Evolutionary conservation across 2,113 vertebrate genomes (phyloP), one percentile per base, ranked within the genome.

Genomic region (Chloroceryle aenea): DNA sequence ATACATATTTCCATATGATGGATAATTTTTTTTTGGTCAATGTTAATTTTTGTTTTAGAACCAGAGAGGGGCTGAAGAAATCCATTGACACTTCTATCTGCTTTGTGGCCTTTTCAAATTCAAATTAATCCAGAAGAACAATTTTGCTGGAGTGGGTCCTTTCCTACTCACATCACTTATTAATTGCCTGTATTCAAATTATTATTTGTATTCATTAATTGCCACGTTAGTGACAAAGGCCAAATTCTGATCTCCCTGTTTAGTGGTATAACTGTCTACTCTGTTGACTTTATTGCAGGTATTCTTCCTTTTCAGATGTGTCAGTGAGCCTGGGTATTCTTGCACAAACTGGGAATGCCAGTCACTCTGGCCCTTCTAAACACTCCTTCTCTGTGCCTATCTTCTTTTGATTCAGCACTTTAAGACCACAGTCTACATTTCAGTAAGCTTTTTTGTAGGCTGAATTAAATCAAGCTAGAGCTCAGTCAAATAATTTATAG

Each of bases 31-130:
- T 50, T 86, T 93, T 90, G 52, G 17, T 45, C 34, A 59, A 84
- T 71, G 34, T 61, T 90, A 71, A 74, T 87, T 89, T 66, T 43
- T 88, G 16, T 4, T 71, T 88, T 32, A 32, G 43, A 91, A 30
- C 10, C 50, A 75, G 43, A 95, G 38, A 66, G 7, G 32, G 29
- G 53, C 25, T 85, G 48, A 76, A 82, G 64, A 36, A 14, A 34
- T 82, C 50, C n/a, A 64, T 0, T 90, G 55, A 17, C 18, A n/a
- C 26, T 81, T 81, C 38, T 55, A n/a, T 67, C 64, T 74, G n/a
- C n/a, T 78, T 55, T 71, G 55, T 40, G 15, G 34, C 81, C 73
- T 96, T 94, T 77, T 71, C 50, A 92, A 90, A 88, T 80, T 80
- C 72, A 90, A 80, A 80, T 90, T 47, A 89, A 89, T 85, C n/a